Base-by-base conservation (phyloP, 1,140 invertebrate species). In the Triops cancriformis region DNA sequence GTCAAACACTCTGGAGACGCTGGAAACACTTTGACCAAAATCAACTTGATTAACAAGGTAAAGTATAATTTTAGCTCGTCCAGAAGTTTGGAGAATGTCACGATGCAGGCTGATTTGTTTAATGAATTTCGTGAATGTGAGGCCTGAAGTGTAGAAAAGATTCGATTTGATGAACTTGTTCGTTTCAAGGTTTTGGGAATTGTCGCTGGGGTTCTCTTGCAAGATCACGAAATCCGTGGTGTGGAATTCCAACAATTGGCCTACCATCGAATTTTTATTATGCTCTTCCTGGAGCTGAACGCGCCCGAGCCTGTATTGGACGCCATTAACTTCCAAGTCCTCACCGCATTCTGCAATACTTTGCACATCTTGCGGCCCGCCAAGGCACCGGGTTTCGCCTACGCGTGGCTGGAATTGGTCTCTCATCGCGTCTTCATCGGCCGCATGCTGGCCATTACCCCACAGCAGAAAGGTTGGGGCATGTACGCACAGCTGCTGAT, bases 331-430 rank as follows among this genome's bases (percentile, higher is more conserved):
- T 95, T 92, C 83, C 94, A 97, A 85, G 88, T 96, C 79, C 86
- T 96, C 27, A 94, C 92, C 73, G 94, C 94, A 7, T 96, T 92
- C 83, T 96, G 94, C 83, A 96, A 98, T 85, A 96, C 94, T 0
- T 87, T 96, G 75, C 95, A 97, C 81, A 93, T 95, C 78, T 87
- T 99, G 74, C 88, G 93, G 78, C 98, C 98, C n/a, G 90, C 90
- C n/a, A 93, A 96, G 82, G 95, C 94, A 0, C 95, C 98, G 0
- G 97, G 95, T 0, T 99, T 99, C 86, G 94, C 95, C 74, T 99
- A 97, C 85, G 94, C 97, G 18, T 99, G 98, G 98, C 85, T 99
- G 45, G 98, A 99, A 85, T 87, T 99, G 26, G 92, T 99, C 14
- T 96, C 96, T 1, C 97, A 99, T 85, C 88, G 98, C 72, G 92